A percentile compares a stretch with the other conserved stretches of the same genome.
These are phyloP conservation scores for Paragorgia papillata DNA, from an alignment of 92 coral and sea anemone species.

Conservation along the genomic window DNA sequence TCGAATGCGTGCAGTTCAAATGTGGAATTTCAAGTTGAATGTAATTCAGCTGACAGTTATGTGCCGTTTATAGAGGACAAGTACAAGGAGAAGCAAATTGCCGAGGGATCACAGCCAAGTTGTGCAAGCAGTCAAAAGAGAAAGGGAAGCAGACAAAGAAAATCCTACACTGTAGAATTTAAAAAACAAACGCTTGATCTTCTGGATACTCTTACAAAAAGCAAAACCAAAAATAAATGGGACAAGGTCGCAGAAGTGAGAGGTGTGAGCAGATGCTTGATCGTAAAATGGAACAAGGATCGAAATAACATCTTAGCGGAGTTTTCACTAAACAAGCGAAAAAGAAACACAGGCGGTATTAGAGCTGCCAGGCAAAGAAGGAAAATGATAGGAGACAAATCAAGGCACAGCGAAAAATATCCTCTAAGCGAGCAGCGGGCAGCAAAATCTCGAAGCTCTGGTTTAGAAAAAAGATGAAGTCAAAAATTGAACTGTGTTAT, in stretches of 20 bases:
- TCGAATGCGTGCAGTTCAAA: too few relatives aligned
- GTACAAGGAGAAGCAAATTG: too few relatives aligned
- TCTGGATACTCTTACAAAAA: constrained; percentile 3
- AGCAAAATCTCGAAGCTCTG: constrained; percentile 63
- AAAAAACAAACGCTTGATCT: constrained; percentile 56
- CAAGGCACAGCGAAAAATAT: constrained; percentile 29
- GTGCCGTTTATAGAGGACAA: too few relatives aligned
- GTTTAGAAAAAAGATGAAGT: constrained; percentile 57
- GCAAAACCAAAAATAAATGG: background rate
- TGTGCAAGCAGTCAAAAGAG: too few relatives aligned
- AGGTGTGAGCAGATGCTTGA: constrained; percentile 35
- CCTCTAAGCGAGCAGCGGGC: constrained; percentile 57
- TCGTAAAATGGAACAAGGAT: constrained; percentile 54
- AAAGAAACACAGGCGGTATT: constrained; percentile 36
- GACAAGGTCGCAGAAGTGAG: constrained; percentile 3
- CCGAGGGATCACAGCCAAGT: too few relatives aligned
- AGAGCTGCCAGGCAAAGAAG: constrained; percentile 45
- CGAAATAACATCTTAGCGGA: constrained; percentile 12
- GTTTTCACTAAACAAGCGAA: constrained; percentile 33
- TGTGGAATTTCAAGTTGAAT: too few relatives aligned
- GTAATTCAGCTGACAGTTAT: too few relatives aligned
- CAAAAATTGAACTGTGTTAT: constrained; percentile 51
- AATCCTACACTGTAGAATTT: constrained; percentile 60
- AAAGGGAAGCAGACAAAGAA: too few relatives aligned
- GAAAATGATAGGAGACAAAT: constrained; percentile 29